phyloP scores from a whole-genome alignment of 2,888 invertebrate species.

The Polydrusus pterygomalis region DNA sequence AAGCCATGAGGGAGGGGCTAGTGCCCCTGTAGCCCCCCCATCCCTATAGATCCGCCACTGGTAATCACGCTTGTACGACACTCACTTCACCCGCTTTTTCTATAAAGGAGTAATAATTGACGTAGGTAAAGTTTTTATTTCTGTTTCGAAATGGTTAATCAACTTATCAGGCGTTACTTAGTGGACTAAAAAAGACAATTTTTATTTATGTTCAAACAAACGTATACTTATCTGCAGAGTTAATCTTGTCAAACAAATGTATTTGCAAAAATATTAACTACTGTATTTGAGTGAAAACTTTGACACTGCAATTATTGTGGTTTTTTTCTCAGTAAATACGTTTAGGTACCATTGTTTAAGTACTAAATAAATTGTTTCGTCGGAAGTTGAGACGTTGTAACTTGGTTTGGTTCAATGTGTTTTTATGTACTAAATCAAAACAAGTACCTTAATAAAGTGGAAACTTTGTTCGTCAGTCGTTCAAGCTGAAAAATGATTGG shows the following conservation, averaged over 20 bases:
- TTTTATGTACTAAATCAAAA: no score
- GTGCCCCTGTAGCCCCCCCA: no score
- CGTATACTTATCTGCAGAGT: background rate
- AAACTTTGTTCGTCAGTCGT: no score
- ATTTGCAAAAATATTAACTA: background rate
- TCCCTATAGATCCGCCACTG: no score
- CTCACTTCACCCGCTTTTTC: no score
- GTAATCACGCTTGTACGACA: no score
- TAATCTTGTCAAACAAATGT: background rate
- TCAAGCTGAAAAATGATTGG: no score
- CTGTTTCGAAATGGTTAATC: slow-evolving; percentile 5
- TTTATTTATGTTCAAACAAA: background rate
- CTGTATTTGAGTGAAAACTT: background rate
- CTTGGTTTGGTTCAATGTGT: no score
- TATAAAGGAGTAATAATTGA: background rate
- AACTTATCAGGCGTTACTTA: background rate
- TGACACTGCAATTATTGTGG: background rate
- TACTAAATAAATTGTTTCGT: background rate
- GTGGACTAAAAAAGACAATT: background rate
- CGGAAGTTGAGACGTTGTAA: background rate
- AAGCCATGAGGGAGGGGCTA: no score
- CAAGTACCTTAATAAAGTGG: no score
- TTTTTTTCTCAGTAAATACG: background rate
- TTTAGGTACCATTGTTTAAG: background rate
- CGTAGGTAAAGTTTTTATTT: background rate